A percentile compares a stretch with the other conserved stretches of the same genome.
phyloP scores from a whole-genome alignment of 2,113 vertebrate species.

The Heterotis niloticus region DNA sequence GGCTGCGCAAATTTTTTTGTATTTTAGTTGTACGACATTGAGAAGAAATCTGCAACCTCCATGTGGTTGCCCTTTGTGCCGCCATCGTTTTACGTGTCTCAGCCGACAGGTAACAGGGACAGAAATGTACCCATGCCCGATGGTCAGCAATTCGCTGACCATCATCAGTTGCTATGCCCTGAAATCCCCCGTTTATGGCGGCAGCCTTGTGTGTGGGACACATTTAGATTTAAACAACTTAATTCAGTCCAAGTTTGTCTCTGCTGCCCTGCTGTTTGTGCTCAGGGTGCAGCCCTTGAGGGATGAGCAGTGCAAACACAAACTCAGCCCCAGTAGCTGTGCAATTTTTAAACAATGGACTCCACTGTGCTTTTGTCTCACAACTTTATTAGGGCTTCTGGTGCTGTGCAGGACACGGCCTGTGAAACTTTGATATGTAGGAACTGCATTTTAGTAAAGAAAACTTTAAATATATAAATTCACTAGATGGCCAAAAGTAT shows the following conservation, averaged over 20 bases:
- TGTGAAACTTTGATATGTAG: too few species aligned
- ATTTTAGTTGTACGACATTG: background rate
- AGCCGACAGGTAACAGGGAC: slow-evolving; percentile 2
- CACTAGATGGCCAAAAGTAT: too few species aligned
- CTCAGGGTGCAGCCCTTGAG: background rate
- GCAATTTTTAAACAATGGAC: too few species aligned
- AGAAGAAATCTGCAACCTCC: background rate
- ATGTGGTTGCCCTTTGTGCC: background rate
- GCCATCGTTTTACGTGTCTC: background rate
- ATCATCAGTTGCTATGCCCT: background rate
- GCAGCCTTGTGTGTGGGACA: background rate
- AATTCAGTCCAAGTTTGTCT: background rate
- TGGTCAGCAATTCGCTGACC: background rate
- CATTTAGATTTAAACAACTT: background rate
- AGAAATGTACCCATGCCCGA: too few species aligned
- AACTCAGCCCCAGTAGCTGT: background rate
- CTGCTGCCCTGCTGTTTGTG: slow-evolving; percentile 3
- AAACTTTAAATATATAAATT: too few species aligned
- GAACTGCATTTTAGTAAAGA: too few species aligned
- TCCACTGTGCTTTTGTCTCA: background rate
- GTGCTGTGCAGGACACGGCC: too few species aligned
- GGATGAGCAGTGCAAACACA: background rate
- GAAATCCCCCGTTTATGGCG: background rate
- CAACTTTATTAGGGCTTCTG: background rate
- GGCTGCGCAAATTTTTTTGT: background rate